Percentiles rank a stretch among this genome's conserved stretches.
Evolutionary conservation across 30 jellyfish, hydroid and myxozoan species (phyloP).

Genomic region (Hydractinia echinata): DNA sequence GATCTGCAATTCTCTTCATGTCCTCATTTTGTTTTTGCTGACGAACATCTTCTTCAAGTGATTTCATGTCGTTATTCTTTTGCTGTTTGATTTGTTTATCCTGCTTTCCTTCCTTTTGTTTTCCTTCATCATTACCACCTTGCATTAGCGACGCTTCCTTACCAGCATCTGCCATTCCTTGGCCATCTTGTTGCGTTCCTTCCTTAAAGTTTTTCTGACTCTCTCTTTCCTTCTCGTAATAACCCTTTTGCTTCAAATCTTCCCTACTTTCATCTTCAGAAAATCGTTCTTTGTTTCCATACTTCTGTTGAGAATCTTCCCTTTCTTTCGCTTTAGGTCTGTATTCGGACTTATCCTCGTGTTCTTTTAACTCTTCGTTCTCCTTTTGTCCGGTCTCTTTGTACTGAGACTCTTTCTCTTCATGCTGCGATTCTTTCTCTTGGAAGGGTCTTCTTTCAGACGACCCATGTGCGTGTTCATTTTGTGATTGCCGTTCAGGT

Average conservation of each 20-base stretch:
- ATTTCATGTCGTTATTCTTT: neutral
- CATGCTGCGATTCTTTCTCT: constrained; percentile 4
- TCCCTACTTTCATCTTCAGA: neutral
- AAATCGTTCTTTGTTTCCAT: neutral
- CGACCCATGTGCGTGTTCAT: neutral
- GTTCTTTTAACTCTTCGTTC: neutral
- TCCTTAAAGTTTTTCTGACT: neutral
- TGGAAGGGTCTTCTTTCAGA: neutral
- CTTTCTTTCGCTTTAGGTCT: neutral
- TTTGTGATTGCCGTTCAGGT: neutral
- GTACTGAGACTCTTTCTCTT: constrained; percentile 14
- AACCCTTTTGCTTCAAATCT: neutral
- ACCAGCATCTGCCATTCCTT: neutral
- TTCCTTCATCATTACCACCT: constrained; percentile 19
- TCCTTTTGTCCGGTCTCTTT: constrained; percentile 20
- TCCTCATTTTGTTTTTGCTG: neutral
- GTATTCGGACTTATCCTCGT: constrained; percentile 13
- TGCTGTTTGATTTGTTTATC: neutral
- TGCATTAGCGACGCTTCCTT: constrained; percentile 24
- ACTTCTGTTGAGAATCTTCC: neutral
- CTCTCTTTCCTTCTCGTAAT: neutral
- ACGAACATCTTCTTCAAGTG: constrained; percentile 11
- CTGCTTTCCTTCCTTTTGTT: neutral
- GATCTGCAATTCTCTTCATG: constrained; percentile 7
- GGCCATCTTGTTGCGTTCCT: constrained; percentile 20